A percentile compares a stretch with the other conserved stretches of the same genome.
These are phyloP conservation scores for Tarsius wallacei DNA, from an alignment of 2,797 vertebrate species.

Conservation along the genomic window DNA sequence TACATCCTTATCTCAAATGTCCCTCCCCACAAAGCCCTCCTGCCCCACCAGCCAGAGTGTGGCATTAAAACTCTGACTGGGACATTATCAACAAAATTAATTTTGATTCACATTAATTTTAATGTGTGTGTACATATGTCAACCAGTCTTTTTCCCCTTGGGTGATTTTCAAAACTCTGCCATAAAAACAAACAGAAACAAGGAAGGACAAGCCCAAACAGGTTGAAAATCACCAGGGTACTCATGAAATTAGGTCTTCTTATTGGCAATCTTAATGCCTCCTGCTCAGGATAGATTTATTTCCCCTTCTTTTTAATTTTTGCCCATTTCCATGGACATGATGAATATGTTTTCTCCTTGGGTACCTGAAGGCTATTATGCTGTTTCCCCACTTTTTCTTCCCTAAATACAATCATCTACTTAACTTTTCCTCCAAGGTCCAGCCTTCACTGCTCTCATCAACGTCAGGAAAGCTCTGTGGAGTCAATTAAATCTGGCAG, in stretches of 20 bases:
- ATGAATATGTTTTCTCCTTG: neutral
- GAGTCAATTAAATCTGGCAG: neutral
- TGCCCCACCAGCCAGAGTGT: neutral
- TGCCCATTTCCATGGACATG: neutral
- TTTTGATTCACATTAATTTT: constrained; percentile 70
- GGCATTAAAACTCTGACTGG: neutral
- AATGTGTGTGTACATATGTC: constrained; percentile 49
- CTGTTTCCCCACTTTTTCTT: constrained; percentile 11
- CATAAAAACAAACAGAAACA: constrained; percentile 73
- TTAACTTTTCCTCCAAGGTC: neutral
- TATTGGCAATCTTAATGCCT: constrained; percentile 45
- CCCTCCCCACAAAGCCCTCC: neutral
- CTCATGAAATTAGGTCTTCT: constrained; percentile 61
- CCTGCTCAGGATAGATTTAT: constrained; percentile 1
- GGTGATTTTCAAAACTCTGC: constrained; percentile 77
- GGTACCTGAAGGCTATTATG: neutral
- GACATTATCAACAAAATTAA: constrained; percentile 12
- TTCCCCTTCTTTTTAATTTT: neutral
- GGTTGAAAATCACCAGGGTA: constrained; percentile 56
- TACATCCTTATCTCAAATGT: neutral
- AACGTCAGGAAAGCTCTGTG: neutral
- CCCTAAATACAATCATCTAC: neutral
- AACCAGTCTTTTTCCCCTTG: constrained; percentile 40
- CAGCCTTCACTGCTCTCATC: neutral
- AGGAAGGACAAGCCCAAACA: constrained; percentile 73